Percentiles rank a stretch among this genome's conserved stretches.
These are phyloP conservation scores for Aspidiotus rigidus DNA, from an alignment of 2,888 invertebrate species.

Conservation along the genomic window DNA sequence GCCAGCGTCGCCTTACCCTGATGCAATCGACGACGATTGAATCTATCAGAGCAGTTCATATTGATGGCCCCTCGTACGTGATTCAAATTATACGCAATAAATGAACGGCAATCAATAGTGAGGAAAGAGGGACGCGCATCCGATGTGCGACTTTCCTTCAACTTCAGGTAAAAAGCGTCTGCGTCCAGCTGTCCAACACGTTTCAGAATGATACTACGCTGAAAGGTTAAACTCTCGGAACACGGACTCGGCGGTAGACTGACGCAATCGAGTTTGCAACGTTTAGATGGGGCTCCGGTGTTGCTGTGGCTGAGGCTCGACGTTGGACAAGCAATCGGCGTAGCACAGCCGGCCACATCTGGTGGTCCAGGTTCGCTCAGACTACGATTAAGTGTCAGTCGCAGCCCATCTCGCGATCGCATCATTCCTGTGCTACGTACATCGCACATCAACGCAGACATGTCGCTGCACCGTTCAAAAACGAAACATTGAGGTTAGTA, in stretches of 20 bases:
- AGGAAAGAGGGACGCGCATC: constrained; percentile 33
- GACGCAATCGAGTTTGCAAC: constrained; percentile 49
- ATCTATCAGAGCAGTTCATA: constrained; percentile 61
- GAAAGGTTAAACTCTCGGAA: constrained; percentile 49
- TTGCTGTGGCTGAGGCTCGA: background rate
- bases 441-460: constrained; percentile 24
- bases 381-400: constrained; percentile 50
- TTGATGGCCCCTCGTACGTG: constrained; percentile 61
- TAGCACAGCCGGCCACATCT: constrained; percentile 36
- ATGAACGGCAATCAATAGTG: constrained; percentile 44
- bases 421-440: constrained; percentile 14
- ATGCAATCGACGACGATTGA: constrained; percentile 57
- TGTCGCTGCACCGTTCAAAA: background rate
- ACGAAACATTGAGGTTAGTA: background rate
- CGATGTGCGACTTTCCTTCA: constrained; percentile 15
- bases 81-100: constrained; percentile 59
- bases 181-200: constrained; percentile 42
- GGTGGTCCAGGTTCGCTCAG: constrained; percentile 51
- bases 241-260: constrained; percentile 49
- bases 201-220: constrained; percentile 48
- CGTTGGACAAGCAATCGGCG: constrained; percentile 36
- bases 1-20: constrained; percentile 57
- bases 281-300: constrained; percentile 45
- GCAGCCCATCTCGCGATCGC: constrained; percentile 48
- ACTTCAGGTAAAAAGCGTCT: constrained; percentile 31